Percentiles rank a stretch among this genome's conserved stretches.
Evolutionary conservation across 2,888 invertebrate genomes (phyloP).

Genomic region (Lasioglossum vierecki): DNA sequence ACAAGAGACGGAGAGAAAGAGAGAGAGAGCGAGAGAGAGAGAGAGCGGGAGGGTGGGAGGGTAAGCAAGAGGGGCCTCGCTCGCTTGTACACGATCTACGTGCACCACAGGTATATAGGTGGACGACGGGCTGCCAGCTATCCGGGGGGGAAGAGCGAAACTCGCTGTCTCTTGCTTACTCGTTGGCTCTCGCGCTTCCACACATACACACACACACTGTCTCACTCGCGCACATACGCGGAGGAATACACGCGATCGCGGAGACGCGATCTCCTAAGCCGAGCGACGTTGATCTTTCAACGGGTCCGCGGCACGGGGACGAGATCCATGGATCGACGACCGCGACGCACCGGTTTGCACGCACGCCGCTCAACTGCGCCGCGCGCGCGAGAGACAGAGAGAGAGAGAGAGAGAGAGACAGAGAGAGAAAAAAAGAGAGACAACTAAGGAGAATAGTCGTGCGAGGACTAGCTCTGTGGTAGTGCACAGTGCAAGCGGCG

Average conservation of each 20-base stretch:
- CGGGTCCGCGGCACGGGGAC: neutral
- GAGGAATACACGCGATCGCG: conserved; percentile 35
- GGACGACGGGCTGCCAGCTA: neutral
- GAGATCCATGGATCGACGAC: conserved; percentile 41
- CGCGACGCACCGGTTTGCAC: conserved; percentile 9
- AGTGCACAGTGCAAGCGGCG: neutral
- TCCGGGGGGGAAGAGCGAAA: conserved; percentile 10
- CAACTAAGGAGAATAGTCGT: neutral
- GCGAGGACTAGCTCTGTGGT: neutral
- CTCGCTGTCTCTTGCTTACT: conserved; percentile 31
- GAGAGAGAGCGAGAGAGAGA: conserved; percentile 20
- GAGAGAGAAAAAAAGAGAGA: neutral
- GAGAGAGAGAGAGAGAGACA: neutral
- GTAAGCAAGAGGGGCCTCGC: conserved; percentile 51
- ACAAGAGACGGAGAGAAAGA: conserved; percentile 20
- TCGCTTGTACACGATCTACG: conserved; percentile 52
- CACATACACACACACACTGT: conserved; percentile 37
- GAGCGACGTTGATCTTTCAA: conserved; percentile 47
- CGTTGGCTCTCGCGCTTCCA: conserved; percentile 24
- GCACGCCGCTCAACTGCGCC: neutral
- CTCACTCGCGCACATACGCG: conserved; percentile 39
- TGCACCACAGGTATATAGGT: conserved; percentile 15
- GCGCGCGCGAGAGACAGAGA: neutral
- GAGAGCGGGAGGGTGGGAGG: conserved; percentile 31
- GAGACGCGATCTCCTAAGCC: conserved; percentile 48